These are phyloP conservation scores for Sericinus montela DNA, from an alignment of 2,888 invertebrate genomes.

Conservation along the genomic window DNA sequence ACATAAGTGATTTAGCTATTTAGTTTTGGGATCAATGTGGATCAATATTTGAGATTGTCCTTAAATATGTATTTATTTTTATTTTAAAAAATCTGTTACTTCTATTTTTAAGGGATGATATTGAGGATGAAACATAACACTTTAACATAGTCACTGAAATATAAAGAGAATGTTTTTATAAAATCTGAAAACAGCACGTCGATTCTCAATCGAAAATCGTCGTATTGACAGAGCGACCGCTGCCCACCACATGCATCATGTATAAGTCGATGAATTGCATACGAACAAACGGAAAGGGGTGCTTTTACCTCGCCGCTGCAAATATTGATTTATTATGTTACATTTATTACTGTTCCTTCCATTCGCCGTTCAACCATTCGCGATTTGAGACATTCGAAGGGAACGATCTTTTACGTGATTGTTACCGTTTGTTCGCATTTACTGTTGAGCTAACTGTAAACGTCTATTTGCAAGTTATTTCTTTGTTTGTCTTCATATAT, in stretches of 20 bases:
- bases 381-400: not conserved
- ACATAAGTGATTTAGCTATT: no score
- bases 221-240: constrained; percentile 26
- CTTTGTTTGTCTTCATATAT: no score
- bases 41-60: no score
- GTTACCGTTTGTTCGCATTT: not conserved
- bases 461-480: no score
- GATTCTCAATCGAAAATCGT: constrained; percentile 23
- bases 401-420: not conserved
- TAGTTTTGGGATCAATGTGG: no score
- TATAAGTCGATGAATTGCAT: constrained; percentile 40
- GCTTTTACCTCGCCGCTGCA: constrained; percentile 39
- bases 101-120: no score
- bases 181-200: not conserved
- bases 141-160: no score
- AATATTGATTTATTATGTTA: constrained; percentile 64
- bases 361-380: not conserved
- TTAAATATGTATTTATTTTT: no score
- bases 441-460: no score
- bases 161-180: not conserved
- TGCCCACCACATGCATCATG: constrained; percentile 34
- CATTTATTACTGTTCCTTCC: constrained; percentile 34
- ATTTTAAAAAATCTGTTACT: no score
- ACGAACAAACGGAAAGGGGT: constrained; percentile 60
- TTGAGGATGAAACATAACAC: no score